A percentile compares a stretch with the other conserved stretches of the same genome.
Evolutionary conservation across 2,113 vertebrate species (phyloP).

Genomic region (Micronycteris hirsuta): DNA sequence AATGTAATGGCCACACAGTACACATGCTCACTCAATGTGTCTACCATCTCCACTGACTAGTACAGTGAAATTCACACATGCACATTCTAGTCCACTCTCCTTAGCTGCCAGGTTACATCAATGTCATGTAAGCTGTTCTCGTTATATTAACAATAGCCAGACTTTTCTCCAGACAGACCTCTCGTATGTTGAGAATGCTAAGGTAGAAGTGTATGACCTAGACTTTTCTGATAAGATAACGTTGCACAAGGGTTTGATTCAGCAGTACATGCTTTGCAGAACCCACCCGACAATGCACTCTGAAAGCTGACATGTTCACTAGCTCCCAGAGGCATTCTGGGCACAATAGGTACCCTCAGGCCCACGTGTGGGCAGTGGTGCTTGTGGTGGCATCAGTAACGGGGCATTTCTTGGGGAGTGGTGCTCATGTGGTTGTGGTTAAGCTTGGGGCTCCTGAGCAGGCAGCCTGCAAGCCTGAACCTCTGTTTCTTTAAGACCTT

Average conservation of each 20-base stretch:
- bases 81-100: too few relatives aligned
- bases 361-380: fast-evolving
- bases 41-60: too few relatives aligned
- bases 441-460: neutral
- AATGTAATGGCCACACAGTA: too few relatives aligned
- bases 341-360: neutral
- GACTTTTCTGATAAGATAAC: neutral
- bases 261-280: neutral
- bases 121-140: too few relatives aligned
- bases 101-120: too few relatives aligned
- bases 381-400: too few relatives aligned
- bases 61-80: too few relatives aligned
- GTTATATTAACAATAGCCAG: too few relatives aligned
- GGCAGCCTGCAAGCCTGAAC: neutral
- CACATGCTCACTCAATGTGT: too few relatives aligned
- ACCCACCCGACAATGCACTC: neutral
- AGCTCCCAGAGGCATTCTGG: neutral
- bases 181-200: neutral
- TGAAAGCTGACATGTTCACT: neutral
- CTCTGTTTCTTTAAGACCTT: neutral
- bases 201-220: neutral
- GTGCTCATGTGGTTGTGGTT: neutral
- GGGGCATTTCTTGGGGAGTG: neutral
- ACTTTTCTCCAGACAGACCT: too few relatives aligned
- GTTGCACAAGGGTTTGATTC: neutral